A percentile compares a stretch with the other conserved stretches of the same genome.
These are phyloP conservation scores for Drosophila trapezifrons DNA, from an alignment of 1,140 invertebrate genomes.

Conservation along the genomic window DNA sequence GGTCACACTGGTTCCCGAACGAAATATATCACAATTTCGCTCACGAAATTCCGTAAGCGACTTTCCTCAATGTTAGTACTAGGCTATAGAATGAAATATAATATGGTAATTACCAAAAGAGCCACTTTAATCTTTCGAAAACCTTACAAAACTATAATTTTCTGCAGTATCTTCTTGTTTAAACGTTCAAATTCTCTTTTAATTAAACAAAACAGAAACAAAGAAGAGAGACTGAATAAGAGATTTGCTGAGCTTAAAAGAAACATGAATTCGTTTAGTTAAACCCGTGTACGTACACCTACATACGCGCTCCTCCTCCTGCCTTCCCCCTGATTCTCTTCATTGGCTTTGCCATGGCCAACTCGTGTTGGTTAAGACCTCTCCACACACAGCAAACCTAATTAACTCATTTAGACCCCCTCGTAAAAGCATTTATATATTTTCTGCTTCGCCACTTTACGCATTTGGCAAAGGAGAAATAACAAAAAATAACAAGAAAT, in stretches of 20 bases:
- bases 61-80: no score
- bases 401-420: slow-evolving; percentile 56
- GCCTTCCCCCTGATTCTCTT: slow-evolving; percentile 4
- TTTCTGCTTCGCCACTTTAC: slow-evolving; percentile 44
- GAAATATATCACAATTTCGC: no score
- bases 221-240: background rate
- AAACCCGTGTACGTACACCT: slow-evolving; percentile 4
- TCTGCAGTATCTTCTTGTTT: no score
- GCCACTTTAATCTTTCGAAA: no score
- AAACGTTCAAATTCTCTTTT: no score
- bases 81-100: no score
- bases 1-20: no score
- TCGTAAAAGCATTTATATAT: slow-evolving; percentile 47
- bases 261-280: background rate
- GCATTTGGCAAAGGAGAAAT: slow-evolving; percentile 22
- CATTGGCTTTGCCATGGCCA: slow-evolving; percentile 48
- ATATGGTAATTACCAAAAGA: no score
- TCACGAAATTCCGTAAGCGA: no score
- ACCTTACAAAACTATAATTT: no score
- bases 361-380: slow-evolving; percentile 31
- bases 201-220: no score
- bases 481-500: slow-evolving; percentile 13
- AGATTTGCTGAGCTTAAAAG: background rate
- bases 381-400: slow-evolving; percentile 36
- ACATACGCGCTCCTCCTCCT: slow-evolving; percentile 8